Evolutionary conservation across 2,113 vertebrate genomes (phyloP).

Genomic region (Mesembrinibis cayennensis): DNA sequence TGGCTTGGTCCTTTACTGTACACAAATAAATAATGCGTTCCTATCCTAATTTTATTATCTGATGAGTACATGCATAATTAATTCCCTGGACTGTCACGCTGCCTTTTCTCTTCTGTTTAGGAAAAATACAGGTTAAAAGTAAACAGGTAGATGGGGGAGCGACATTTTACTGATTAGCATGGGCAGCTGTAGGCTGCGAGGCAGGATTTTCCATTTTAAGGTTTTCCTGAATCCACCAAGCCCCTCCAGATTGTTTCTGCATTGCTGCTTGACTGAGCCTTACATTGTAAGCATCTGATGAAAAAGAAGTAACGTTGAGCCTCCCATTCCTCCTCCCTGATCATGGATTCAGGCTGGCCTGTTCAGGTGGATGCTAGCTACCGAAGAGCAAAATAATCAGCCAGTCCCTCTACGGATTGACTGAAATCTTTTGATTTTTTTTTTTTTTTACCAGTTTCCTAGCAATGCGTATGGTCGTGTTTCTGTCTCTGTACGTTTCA

Average conservation of each 20-base stretch:
- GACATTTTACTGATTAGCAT: accelerated
- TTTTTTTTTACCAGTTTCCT: background rate
- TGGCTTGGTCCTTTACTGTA: background rate
- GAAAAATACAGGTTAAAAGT: background rate
- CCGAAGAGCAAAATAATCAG: background rate
- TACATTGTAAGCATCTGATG: background rate
- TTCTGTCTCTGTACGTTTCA: background rate
- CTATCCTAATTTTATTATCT: background rate
- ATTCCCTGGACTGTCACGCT: background rate
- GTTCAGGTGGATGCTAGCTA: background rate
- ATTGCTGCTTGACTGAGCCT: background rate
- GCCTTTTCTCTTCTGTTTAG: background rate
- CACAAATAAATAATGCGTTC: background rate
- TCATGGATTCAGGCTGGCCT: background rate
- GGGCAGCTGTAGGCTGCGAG: background rate
- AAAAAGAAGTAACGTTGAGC: background rate
- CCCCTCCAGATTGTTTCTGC: background rate
- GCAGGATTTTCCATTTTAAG: background rate
- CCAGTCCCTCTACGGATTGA: background rate
- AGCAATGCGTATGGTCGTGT: background rate
- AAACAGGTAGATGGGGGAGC: background rate
- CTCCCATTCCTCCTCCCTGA: background rate
- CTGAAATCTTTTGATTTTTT: background rate
- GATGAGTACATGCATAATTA: background rate
- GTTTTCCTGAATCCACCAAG: background rate